Conservation (phyloP, 2,888 invertebrate species). For the Limenitis camilla region DNA sequence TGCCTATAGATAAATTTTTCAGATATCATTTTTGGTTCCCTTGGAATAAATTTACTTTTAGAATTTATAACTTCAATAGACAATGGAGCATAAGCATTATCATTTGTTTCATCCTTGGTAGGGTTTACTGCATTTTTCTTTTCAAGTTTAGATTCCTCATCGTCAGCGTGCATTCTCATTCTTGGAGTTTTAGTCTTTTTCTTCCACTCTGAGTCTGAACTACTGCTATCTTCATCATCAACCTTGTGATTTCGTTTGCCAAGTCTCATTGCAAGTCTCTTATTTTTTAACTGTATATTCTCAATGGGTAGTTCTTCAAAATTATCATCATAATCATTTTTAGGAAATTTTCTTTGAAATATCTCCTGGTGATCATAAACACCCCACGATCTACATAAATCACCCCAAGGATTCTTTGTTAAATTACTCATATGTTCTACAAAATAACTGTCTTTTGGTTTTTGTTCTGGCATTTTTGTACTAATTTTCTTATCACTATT, state of each 20-base stretch:
- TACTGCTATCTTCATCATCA: constrained; percentile 56
- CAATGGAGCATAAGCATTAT: constrained; percentile 50
- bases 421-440: constrained; percentile 48
- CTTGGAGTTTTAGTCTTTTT: constrained; percentile 78
- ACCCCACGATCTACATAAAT: constrained; percentile 81
- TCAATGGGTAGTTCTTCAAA: constrained; percentile 32
- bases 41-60: constrained; percentile 40
- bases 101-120: constrained; percentile 28
- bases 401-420: constrained; percentile 82
- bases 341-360: constrained; percentile 49
- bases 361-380: constrained; percentile 77
- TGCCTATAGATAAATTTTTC: constrained; percentile 50
- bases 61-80: constrained; percentile 63
- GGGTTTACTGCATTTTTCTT: too few species aligned
- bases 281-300: constrained; percentile 50
- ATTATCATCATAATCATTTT: constrained; percentile 43
- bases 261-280: constrained; percentile 55
- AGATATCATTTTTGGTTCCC: constrained; percentile 47
- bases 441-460: constrained; percentile 32
- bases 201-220: constrained; percentile 74
- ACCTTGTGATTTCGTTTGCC: constrained; percentile 47
- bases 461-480: constrained; percentile 55
- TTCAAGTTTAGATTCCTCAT: constrained; percentile 82
- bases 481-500: constrained; percentile 81
- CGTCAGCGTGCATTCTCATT: constrained; percentile 93